phyloP scores from a whole-genome alignment of 2,113 vertebrate species.

The Cairina moschata region DNA sequence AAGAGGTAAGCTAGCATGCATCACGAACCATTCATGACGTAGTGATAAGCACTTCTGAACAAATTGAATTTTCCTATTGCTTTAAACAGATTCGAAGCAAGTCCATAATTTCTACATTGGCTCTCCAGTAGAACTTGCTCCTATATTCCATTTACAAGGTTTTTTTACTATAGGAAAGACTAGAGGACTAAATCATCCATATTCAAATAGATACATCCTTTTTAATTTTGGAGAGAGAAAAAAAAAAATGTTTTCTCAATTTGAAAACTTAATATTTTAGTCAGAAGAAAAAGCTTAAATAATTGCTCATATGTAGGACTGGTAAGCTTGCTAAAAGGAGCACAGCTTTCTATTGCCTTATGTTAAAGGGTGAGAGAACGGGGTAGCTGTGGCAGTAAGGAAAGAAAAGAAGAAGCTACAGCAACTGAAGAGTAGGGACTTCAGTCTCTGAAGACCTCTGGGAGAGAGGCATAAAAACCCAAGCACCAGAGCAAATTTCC shows the following conservation, averaged over 20 bases:
- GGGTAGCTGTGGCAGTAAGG: neutral
- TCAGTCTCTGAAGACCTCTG: fast-evolving
- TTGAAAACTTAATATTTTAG: neutral
- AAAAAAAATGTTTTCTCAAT: neutral
- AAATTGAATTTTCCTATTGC: neutral
- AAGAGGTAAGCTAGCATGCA: neutral
- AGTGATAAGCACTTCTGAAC: neutral
- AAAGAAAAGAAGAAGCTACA: neutral
- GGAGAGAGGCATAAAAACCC: neutral
- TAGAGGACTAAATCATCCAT: neutral
- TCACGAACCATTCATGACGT: neutral
- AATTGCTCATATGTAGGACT: neutral
- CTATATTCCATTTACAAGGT: neutral
- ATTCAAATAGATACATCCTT: neutral
- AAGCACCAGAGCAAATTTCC: neutral
- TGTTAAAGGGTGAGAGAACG: neutral
- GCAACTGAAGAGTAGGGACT: neutral
- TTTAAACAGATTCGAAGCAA: neutral
- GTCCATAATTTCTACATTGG: neutral
- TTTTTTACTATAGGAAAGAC: neutral
- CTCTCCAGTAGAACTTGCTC: neutral
- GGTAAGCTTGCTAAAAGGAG: neutral
- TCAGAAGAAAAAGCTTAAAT: neutral
- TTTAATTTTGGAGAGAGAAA: neutral
- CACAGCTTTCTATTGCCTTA: fast-evolving